Conservation (phyloP, 2,888 invertebrate species). For the Plagodis dolabraria region DNA sequence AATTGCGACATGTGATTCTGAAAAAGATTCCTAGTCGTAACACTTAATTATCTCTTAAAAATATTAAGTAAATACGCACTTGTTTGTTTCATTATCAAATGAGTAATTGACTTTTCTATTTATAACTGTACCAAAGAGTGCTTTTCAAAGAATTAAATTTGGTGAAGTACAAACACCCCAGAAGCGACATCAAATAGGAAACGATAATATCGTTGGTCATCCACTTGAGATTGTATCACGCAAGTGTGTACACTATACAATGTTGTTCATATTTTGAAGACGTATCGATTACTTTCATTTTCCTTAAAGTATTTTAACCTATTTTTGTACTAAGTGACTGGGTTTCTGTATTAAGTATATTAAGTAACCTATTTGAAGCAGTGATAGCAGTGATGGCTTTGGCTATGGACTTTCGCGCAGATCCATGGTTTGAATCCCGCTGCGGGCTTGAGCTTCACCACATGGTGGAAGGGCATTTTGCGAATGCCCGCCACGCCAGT, state of each 20-base stretch:
- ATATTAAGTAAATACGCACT: constrained; percentile 4
- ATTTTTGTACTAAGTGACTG: not conserved
- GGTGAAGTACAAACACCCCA: constrained; percentile 23
- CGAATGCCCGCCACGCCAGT: too few species aligned
- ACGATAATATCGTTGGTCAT: constrained; percentile 15
- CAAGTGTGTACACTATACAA: constrained; percentile 25
- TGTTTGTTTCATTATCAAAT: constrained; percentile 11
- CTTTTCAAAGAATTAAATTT: constrained; percentile 19
- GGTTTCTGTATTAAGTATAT: too few species aligned
- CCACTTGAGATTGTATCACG: constrained; percentile 27
- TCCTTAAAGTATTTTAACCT: constrained; percentile 2
- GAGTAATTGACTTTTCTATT: constrained; percentile 23
- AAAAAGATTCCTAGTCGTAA: constrained; percentile 20
- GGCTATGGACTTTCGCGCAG: too few species aligned
- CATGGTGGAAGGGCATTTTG: too few species aligned
- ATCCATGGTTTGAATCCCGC: too few species aligned
- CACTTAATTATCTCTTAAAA: constrained; percentile 12
- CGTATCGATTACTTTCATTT: constrained; percentile 14
- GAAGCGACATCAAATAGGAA: constrained; percentile 20
- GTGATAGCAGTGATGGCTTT: too few species aligned
- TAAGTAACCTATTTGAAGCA: too few species aligned
- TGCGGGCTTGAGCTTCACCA: too few species aligned
- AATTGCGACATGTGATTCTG: constrained; percentile 21
- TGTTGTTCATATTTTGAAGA: constrained; percentile 31
- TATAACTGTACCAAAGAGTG: constrained; percentile 9